These are phyloP conservation scores for Xenops minutus DNA, from an alignment of 2,797 vertebrate species.

Conservation along the genomic window DNA sequence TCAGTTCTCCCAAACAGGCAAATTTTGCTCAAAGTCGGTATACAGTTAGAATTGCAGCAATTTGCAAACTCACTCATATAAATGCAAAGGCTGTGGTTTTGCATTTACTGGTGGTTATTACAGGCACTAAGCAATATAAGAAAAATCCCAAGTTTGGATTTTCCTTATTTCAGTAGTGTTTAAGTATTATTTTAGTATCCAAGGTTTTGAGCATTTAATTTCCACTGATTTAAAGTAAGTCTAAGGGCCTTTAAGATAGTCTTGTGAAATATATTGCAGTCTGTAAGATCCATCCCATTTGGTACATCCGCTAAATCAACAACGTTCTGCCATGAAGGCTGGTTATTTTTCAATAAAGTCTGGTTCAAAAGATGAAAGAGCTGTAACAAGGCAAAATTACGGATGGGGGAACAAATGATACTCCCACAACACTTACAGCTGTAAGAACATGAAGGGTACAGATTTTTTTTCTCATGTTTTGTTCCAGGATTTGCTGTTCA, in stretches of 20 bases:
- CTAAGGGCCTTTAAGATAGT: neutral
- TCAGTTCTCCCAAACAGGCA: neutral
- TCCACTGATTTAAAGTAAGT: neutral
- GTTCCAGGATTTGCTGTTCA: conserved; percentile 31
- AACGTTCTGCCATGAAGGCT: neutral
- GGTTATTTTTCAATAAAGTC: neutral
- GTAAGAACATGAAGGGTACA: neutral
- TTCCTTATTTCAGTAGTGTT: neutral
- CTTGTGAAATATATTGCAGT: neutral
- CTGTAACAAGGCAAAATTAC: neutral
- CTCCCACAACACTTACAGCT: neutral
- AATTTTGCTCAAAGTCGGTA: neutral
- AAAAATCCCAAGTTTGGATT: neutral
- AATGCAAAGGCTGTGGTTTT: neutral
- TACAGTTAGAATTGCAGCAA: neutral
- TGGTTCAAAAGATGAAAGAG: neutral
- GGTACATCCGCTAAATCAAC: neutral
- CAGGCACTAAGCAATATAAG: neutral
- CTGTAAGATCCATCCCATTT: neutral
- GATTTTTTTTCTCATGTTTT: neutral
- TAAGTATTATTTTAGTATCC: neutral
- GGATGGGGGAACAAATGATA: neutral
- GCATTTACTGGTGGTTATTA: neutral
- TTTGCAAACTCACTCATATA: neutral
- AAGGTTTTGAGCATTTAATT: neutral